Conservation (phyloP, 2,113 vertebrate genomes). For the Cryptomyrus ogoouensis region DNA sequence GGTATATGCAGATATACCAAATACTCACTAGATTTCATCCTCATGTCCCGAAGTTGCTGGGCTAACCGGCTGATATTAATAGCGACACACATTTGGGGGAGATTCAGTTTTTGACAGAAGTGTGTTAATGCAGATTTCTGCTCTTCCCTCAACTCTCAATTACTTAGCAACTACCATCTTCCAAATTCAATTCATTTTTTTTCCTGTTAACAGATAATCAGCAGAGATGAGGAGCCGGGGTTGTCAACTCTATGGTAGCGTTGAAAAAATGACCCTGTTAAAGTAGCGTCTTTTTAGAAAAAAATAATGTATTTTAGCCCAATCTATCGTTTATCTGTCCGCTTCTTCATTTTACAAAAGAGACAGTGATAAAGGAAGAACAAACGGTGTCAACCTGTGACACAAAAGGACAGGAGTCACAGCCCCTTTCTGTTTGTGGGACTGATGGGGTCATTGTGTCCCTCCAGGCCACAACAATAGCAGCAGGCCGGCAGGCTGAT, state of each 20-base stretch:
- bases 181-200: background rate
- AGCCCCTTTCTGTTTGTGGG: background rate
- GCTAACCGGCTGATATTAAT: background rate
- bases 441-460: background rate
- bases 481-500: background rate
- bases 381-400: background rate
- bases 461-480: constrained; percentile 6
- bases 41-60: background rate
- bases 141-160: background rate
- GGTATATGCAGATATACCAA: background rate
- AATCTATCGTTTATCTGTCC: background rate
- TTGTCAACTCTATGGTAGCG: background rate
- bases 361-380: background rate
- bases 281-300: background rate
- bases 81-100: background rate
- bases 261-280: background rate
- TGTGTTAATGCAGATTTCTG: background rate
- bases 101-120: background rate
- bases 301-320: background rate
- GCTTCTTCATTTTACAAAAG: background rate
- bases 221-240: background rate
- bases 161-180: background rate
- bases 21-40: background rate
- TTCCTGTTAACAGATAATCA: background rate
- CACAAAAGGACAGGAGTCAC: background rate